Conservation (phyloP, 1,140 invertebrate genomes). For the Temnothorax curvispinosus region DNA sequence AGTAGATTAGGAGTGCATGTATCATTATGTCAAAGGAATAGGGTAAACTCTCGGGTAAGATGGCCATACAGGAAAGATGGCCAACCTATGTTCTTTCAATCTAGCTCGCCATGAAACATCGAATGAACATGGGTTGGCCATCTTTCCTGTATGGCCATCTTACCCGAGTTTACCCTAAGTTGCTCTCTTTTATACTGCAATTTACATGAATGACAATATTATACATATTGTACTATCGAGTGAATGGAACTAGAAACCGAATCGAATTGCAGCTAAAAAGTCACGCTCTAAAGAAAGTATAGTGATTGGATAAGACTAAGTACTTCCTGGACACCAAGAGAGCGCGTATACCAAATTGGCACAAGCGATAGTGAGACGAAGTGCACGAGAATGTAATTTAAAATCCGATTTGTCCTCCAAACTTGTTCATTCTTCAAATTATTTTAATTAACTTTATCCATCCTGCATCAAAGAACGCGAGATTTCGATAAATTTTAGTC, state of each 20-base stretch:
- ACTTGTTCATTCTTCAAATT: background rate
- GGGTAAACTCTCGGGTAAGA: no score
- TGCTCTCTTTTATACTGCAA: background rate
- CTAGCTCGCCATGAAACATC: no score
- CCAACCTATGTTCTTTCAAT: no score
- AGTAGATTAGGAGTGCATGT: background rate
- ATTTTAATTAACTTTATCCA: background rate
- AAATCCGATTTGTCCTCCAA: background rate
- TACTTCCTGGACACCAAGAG: slow-evolving; percentile 8
- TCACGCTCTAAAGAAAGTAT: slow-evolving; percentile 47
- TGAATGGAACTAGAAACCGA: slow-evolving; percentile 50
- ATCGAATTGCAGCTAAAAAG: slow-evolving; percentile 40
- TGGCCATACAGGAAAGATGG: no score
- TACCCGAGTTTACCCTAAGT: background rate
- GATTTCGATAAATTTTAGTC: background rate
- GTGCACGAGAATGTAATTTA: background rate
- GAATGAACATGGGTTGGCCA: no score
- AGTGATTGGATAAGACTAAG: slow-evolving; percentile 38
- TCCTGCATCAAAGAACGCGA: no score
- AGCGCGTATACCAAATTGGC: slow-evolving; percentile 1
- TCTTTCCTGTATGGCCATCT: no score
- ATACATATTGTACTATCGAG: slow-evolving; percentile 3
- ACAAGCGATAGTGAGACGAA: background rate
- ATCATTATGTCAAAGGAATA: background rate
- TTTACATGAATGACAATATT: slow-evolving; percentile 29